phyloP scores from a whole-genome alignment of 2,113 vertebrate species.

The Zootoca vivipara region DNA sequence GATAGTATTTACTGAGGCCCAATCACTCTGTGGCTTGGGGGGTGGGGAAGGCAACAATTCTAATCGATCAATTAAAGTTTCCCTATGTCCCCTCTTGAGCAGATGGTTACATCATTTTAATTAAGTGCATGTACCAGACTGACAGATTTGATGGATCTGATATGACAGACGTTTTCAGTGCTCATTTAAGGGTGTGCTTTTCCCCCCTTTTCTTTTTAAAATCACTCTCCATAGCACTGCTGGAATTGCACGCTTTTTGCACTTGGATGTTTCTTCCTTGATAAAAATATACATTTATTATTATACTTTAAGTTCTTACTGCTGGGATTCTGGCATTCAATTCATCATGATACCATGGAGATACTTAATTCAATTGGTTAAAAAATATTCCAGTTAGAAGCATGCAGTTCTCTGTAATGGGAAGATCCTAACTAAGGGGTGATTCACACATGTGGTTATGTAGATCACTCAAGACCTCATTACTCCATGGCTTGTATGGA shows the following conservation, averaged over 20 bases:
- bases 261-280: slow-evolving; percentile 42
- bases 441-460: not conserved
- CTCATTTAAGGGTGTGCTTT: slow-evolving; percentile 57
- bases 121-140: slow-evolving; percentile 68
- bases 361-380: not conserved
- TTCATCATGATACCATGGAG: not conserved
- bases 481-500: not conserved
- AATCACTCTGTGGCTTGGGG: not conserved
- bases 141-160: slow-evolving; percentile 61
- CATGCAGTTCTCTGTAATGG: not conserved
- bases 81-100: slow-evolving; percentile 62
- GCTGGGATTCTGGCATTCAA: slow-evolving; percentile 36
- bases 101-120: slow-evolving; percentile 73
- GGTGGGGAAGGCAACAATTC: not conserved
- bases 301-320: slow-evolving; percentile 56
- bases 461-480: not conserved
- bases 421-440: not conserved
- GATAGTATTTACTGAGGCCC: slow-evolving; percentile 18
- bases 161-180: slow-evolving; percentile 68
- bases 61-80: slow-evolving; percentile 62
- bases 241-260: slow-evolving; percentile 41
- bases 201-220: not conserved
- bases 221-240: slow-evolving; percentile 49
- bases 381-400: not conserved
- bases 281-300: slow-evolving; percentile 16